Conservation (phyloP, 1,140 invertebrate species). For the Papilio aristodemus region DNA sequence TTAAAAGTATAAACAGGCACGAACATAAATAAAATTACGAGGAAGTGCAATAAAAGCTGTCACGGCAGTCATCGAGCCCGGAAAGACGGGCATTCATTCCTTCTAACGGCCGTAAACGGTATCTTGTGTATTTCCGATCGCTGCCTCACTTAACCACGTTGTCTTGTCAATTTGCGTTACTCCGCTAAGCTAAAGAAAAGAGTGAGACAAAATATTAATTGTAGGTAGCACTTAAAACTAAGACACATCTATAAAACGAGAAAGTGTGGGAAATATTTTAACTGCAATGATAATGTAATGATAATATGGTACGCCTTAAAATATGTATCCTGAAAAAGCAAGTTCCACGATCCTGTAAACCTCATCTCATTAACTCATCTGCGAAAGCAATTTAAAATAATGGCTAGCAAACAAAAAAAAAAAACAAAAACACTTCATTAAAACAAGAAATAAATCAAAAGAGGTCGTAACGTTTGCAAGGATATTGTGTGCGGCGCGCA, state of each 20-base stretch:
- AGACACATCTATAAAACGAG: background rate
- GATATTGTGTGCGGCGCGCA: slow-evolving; percentile 18
- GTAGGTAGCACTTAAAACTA: background rate
- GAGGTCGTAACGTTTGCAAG: slow-evolving; percentile 23
- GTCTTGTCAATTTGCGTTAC: slow-evolving; percentile 15
- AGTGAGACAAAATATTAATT: background rate
- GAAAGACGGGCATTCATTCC: slow-evolving; percentile 46
- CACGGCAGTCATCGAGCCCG: slow-evolving; percentile 38
- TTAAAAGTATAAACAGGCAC: background rate
- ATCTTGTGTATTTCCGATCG: slow-evolving; percentile 56
- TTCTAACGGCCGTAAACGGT: slow-evolving; percentile 56
- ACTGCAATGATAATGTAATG: background rate
- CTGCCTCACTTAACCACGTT: slow-evolving; percentile 44
- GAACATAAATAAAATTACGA: background rate
- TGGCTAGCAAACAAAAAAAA: background rate
- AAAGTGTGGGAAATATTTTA: background rate
- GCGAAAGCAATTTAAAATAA: background rate
- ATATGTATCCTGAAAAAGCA: too few species aligned
- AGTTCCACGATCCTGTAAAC: background rate
- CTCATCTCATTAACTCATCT: background rate
- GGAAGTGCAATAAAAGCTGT: slow-evolving; percentile 13
- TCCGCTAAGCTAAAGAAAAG: background rate
- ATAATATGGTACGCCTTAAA: too few species aligned
- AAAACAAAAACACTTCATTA: slow-evolving; percentile 14
- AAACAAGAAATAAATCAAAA: slow-evolving; percentile 16